A percentile compares a stretch with the other conserved stretches of the same genome.
Conservation (phyloP, 2,113 vertebrate genomes). For the Ictalurus punctatus region DNA sequence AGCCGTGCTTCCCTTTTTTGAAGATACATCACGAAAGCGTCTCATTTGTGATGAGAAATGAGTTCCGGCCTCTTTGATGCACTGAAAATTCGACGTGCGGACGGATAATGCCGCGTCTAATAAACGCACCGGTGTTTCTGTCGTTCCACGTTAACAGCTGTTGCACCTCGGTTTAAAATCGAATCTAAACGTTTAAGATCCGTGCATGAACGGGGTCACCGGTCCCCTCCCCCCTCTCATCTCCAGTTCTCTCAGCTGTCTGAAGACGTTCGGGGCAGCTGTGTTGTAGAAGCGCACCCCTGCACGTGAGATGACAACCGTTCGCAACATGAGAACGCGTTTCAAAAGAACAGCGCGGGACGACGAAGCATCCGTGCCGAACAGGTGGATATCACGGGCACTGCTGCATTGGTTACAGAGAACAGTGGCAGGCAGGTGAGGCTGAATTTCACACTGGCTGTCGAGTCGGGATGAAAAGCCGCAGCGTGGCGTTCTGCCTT, state of each 20-base stretch:
- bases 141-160: slow-evolving; percentile 29
- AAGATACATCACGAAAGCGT: slow-evolving; percentile 28
- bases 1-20: slow-evolving; percentile 40
- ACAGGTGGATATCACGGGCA: slow-evolving; percentile 44
- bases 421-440: slow-evolving; percentile 42
- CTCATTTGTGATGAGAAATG: neutral
- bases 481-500: slow-evolving; percentile 8
- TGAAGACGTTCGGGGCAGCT: slow-evolving; percentile 55
- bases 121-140: neutral
- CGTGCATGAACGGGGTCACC: slow-evolving; percentile 7
- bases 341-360: slow-evolving; percentile 67
- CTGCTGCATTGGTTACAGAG: slow-evolving; percentile 28
- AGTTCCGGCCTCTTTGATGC: neutral
- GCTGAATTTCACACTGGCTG: slow-evolving; percentile 41
- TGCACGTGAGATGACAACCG: slow-evolving; percentile 59
- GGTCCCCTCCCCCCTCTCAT: slow-evolving; percentile 29
- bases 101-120: neutral
- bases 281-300: slow-evolving; percentile 37
- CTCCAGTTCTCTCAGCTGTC: slow-evolving; percentile 69
- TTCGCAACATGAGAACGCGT: slow-evolving; percentile 66
- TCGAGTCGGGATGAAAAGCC: slow-evolving; percentile 25
- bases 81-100: neutral
- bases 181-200: slow-evolving; percentile 27
- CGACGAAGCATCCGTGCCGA: slow-evolving; percentile 60
- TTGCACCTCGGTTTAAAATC: slow-evolving; percentile 13